Evolutionary conservation across 2,888 invertebrate genomes (phyloP).

Genomic region (Sthenelais limicola): DNA sequence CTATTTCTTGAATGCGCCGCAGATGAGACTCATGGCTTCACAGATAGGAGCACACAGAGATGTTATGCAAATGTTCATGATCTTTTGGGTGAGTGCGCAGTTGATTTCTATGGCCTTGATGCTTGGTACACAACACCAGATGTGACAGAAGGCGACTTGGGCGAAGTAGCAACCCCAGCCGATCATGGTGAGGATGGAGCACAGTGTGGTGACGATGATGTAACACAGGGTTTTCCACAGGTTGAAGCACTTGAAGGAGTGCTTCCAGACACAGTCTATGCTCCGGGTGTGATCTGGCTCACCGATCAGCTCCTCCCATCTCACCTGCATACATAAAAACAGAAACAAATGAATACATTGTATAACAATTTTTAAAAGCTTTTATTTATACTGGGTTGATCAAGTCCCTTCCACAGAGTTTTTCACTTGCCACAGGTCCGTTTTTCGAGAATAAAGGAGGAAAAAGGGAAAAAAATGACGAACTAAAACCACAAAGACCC

Average conservation of each 20-base stretch:
- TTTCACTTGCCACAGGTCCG: too few relatives aligned
- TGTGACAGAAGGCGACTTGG: slow-evolving; percentile 76
- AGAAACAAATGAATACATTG: background rate
- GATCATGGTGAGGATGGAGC: slow-evolving; percentile 79
- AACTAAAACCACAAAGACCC: too few relatives aligned
- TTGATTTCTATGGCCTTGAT: slow-evolving; percentile 73
- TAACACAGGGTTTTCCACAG: slow-evolving; percentile 80
- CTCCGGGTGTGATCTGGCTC: slow-evolving; percentile 57
- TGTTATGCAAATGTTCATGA: too few relatives aligned
- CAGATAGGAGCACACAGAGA: too few relatives aligned
- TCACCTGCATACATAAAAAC: slow-evolving; percentile 74
- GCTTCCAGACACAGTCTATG: slow-evolving; percentile 81
- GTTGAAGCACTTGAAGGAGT: slow-evolving; percentile 79
- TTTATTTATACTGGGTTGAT: too few relatives aligned
- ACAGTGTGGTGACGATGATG: slow-evolving; percentile 75
- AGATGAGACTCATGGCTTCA: too few relatives aligned
- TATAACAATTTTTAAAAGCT: background rate
- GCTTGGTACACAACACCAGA: slow-evolving; percentile 57
- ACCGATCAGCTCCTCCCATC: slow-evolving; percentile 60
- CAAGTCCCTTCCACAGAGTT: too few relatives aligned
- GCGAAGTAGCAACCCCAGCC: slow-evolving; percentile 72
- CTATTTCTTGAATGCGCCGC: too few relatives aligned
- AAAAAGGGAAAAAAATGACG: too few relatives aligned
- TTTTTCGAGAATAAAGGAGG: too few relatives aligned
- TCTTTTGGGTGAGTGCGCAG: slow-evolving; percentile 51